Evolutionary conservation across 2,888 invertebrate genomes (phyloP), one percentile per base, ranked within the genome.

Genomic region (Blera fallax): DNA sequence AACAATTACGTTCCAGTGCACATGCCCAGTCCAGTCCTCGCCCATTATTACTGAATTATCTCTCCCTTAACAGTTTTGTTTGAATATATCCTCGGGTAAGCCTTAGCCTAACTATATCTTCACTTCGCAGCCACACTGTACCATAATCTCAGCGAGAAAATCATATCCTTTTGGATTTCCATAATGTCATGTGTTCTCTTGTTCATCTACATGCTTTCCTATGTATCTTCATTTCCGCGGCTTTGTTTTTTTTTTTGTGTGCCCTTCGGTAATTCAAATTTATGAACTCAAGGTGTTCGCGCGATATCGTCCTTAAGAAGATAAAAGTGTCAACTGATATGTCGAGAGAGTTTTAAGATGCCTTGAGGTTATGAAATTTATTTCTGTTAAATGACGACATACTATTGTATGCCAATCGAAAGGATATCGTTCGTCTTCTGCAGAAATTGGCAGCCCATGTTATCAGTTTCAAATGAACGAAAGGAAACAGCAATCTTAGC

Each of bases 271-370:
- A 32, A 48, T 64, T 48, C 64, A 64, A 48, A 48, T 48, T 64
- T 32, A 64, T 64, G 32, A 48, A 48, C 64, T 48, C 8, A 29
- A 11, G 14, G 64, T 64, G 32, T 18, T 10, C 8, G 16, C 18
- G 18, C 5, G 14, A 6, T 45, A 27, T 56, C 10, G 43, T 56
- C 10, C 5, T 29, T 48, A 45, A 11, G 32, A 29, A 48, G 45
- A 64, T 64, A 64, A 64, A 48, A 64, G 32, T 64, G 64, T 64
- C 64, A 48, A 21, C 45, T 48, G 48, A 64, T 64, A 48, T 62
- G 43, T 29, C 32, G 29, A 18, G 7, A 14, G 45, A 29, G 43
- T 43, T 32, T 29, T 29, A 32, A 45, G 29, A 48, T 18, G 64
- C 8, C 43, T 40, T 60, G 43, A 16, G 14, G 6, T 45, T 16